These are phyloP conservation scores for Dipodomys merriami DNA, from an alignment of 2,113 vertebrate genomes.

Conservation along the genomic window DNA sequence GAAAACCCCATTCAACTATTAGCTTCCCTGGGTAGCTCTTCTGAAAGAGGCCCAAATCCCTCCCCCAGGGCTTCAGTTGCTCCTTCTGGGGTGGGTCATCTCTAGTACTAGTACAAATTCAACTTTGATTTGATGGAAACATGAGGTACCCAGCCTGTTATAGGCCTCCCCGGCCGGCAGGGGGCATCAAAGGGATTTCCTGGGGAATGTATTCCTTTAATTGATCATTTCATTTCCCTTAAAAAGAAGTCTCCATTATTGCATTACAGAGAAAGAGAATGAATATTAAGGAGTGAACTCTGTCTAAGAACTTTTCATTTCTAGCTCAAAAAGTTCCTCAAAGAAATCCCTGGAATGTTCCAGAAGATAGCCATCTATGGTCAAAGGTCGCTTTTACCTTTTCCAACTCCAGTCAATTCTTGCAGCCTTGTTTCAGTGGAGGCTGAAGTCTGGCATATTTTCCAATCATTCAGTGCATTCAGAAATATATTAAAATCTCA, in stretches of 20 bases:
- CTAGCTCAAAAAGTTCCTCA: conserved; percentile 30
- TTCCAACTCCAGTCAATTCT: not conserved
- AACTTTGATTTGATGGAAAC: not conserved
- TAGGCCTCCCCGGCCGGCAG: conserved; percentile 58
- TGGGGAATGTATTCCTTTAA: not conserved
- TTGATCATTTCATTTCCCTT: not conserved
- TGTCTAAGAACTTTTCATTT: conserved; percentile 43
- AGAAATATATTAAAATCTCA: not conserved
- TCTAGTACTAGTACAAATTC: not conserved
- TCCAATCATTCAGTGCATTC: conserved; percentile 41
- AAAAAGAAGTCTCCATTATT: not conserved
- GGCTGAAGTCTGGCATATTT: conserved; percentile 45
- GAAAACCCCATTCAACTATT: not conserved
- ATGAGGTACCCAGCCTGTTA: not conserved
- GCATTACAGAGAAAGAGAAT: conserved; percentile 1
- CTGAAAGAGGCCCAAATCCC: not conserved
- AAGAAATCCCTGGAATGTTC: conserved; percentile 39
- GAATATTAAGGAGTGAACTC: conserved; percentile 26
- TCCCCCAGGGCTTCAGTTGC: no score
- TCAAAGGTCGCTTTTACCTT: not conserved
- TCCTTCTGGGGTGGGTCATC: not conserved
- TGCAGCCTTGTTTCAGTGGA: conserved; percentile 26
- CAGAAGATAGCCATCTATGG: conserved; percentile 30
- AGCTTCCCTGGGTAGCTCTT: conserved; percentile 1
- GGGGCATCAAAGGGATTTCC: conserved; percentile 15